Percentiles rank a stretch among this genome's conserved stretches.
phyloP scores from a whole-genome alignment of 2,797 vertebrate genomes.

The Anguilla obscura region DNA sequence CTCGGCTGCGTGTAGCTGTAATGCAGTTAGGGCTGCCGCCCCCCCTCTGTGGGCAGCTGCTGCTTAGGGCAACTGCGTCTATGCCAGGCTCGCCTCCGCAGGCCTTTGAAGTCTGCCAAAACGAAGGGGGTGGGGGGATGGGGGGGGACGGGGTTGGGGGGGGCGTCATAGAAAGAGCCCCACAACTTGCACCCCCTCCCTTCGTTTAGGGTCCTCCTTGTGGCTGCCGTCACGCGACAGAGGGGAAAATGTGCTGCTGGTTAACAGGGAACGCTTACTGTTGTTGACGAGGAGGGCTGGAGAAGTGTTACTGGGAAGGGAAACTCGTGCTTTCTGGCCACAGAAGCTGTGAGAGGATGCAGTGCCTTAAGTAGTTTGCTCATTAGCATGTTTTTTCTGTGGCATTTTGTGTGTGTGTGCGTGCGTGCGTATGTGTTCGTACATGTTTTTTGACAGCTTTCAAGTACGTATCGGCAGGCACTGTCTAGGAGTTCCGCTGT shows the following conservation, averaged over 20 bases:
- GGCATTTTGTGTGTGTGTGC: too few species aligned
- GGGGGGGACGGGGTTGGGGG: too few species aligned
- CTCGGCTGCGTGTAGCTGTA: neutral
- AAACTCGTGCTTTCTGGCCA: neutral
- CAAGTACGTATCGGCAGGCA: neutral
- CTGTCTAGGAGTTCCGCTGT: neutral
- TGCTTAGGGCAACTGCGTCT: neutral
- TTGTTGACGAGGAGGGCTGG: neutral
- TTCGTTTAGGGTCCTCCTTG: neutral
- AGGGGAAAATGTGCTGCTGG: neutral
- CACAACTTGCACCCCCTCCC: neutral
- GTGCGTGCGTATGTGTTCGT: neutral
- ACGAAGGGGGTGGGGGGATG: too few species aligned
- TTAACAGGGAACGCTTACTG: neutral
- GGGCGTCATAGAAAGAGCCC: neutral
- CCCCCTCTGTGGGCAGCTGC: neutral
- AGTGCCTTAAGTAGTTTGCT: neutral
- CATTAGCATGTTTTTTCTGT: neutral
- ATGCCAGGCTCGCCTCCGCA: neutral
- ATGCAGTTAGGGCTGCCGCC: neutral
- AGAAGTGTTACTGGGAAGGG: neutral
- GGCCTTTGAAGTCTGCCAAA: neutral
- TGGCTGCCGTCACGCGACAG: neutral
- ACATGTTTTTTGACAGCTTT: neutral
- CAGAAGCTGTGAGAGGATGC: neutral